Percentiles rank a stretch among this genome's conserved stretches.
Evolutionary conservation across 2,113 vertebrate species (phyloP).

Genomic region (Clarias macrocephalus): DNA sequence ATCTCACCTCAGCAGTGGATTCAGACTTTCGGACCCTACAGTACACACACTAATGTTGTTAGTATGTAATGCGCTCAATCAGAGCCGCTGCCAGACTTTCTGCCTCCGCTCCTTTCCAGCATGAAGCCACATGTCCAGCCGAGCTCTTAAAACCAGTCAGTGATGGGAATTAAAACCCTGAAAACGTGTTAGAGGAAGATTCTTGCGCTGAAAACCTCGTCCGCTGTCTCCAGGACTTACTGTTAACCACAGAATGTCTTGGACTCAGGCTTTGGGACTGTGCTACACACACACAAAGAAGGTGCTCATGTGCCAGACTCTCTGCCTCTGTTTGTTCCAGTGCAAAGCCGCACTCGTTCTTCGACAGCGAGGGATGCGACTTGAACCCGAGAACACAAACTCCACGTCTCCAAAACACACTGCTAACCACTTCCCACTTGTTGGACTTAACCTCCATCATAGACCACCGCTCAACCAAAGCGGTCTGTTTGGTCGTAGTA

Average conservation of each 20-base stretch:
- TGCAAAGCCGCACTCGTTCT: not conserved
- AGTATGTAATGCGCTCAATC: constrained; percentile 23
- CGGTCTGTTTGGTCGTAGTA: not conserved
- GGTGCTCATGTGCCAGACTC: not conserved
- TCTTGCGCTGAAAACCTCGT: not conserved
- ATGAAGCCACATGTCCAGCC: constrained; percentile 10
- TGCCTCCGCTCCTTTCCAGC: constrained; percentile 26
- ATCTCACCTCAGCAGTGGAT: constrained; percentile 7
- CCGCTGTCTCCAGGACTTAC: not conserved
- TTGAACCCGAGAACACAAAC: not conserved
- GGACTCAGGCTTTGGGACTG: not conserved
- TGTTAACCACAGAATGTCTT: constrained; percentile 4
- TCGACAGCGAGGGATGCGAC: not conserved
- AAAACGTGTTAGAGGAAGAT: constrained; percentile 23
- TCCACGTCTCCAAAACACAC: not conserved
- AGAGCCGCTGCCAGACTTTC: constrained; percentile 38
- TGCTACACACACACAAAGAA: not conserved
- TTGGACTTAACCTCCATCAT: not conserved
- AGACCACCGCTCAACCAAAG: not conserved
- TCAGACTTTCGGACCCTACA: constrained; percentile 26
- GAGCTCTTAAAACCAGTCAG: constrained; percentile 20
- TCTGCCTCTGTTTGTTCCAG: not conserved
- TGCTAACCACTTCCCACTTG: not conserved
- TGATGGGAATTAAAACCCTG: constrained; percentile 26
- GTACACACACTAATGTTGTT: constrained; percentile 26